These are phyloP conservation scores for Tolypeutes matacus DNA, from an alignment of 2,797 vertebrate species.

Conservation along the genomic window DNA sequence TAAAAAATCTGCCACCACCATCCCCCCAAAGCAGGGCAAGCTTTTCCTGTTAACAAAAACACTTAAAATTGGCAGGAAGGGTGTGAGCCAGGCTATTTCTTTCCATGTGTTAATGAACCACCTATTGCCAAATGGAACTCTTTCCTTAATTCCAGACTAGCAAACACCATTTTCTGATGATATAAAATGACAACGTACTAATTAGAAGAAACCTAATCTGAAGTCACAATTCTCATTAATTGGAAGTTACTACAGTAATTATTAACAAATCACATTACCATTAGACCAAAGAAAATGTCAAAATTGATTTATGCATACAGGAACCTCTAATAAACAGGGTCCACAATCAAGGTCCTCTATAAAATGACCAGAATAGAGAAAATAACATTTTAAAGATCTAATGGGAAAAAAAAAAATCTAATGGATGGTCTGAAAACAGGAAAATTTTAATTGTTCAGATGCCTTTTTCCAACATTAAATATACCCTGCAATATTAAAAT, in stretches of 20 bases:
- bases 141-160: slow-evolving; percentile 69
- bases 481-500: slow-evolving; percentile 32
- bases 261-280: slow-evolving; percentile 77
- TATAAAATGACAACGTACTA: slow-evolving; percentile 82
- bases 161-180: slow-evolving; percentile 72
- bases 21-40: slow-evolving; percentile 4
- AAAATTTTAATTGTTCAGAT: slow-evolving; percentile 53
- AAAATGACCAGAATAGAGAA: slow-evolving; percentile 65
- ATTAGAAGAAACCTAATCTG: slow-evolving; percentile 79
- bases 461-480: slow-evolving; percentile 57
- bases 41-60: slow-evolving; percentile 60
- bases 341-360: slow-evolving; percentile 63
- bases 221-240: slow-evolving; percentile 81
- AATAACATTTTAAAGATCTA: slow-evolving; percentile 48
- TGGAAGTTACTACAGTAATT: slow-evolving; percentile 80
- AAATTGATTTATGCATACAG: slow-evolving; percentile 71
- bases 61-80: slow-evolving; percentile 52
- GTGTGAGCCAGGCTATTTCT: slow-evolving; percentile 61
- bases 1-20: slow-evolving; percentile 38
- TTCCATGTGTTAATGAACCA: slow-evolving; percentile 80
- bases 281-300: slow-evolving; percentile 79
- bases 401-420: background rate
- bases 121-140: slow-evolving; percentile 76
- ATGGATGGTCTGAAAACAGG: slow-evolving; percentile 57
- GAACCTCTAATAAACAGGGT: slow-evolving; percentile 67